These are phyloP conservation scores for Progne subis DNA, from an alignment of 2,113 vertebrate species.

Conservation along the genomic window DNA sequence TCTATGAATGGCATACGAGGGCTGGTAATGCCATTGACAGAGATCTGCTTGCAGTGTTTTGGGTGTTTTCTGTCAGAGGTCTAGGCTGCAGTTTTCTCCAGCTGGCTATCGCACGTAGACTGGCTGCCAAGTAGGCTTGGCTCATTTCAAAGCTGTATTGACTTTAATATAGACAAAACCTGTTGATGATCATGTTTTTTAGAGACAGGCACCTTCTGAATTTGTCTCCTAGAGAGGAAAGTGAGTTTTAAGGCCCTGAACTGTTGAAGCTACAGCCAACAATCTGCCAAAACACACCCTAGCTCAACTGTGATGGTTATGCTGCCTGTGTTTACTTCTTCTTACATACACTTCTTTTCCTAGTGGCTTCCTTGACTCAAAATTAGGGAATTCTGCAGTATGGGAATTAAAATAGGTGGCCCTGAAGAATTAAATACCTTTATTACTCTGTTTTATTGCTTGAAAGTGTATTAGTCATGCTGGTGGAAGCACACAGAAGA, in stretches of 20 bases:
- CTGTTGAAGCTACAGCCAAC: not conserved
- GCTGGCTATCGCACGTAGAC: not conserved
- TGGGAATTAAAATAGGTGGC: not conserved
- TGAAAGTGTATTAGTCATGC: not conserved
- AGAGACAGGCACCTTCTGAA: not conserved
- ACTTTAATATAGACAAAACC: slow-evolving; percentile 23
- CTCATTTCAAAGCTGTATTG: slow-evolving; percentile 49
- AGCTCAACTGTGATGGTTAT: not conserved
- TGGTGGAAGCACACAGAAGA: not conserved
- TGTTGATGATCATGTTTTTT: slow-evolving; percentile 11
- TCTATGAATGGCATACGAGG: not conserved
- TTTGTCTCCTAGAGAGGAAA: not conserved
- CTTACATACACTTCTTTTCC: not conserved
- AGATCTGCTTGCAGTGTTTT: not conserved
- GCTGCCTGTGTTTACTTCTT: not conserved
- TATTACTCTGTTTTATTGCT: not conserved
- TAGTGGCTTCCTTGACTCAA: not conserved
- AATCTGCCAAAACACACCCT: not conserved
- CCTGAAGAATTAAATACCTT: not conserved
- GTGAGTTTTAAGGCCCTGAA: not conserved
- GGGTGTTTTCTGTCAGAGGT: slow-evolving; percentile 4
- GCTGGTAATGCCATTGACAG: not conserved
- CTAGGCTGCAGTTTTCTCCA: slow-evolving; percentile 30
- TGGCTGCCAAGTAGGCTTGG: slow-evolving; percentile 40
- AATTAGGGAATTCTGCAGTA: not conserved